Conservation (phyloP, 1,140 invertebrate genomes). For the Magallana angulata region DNA sequence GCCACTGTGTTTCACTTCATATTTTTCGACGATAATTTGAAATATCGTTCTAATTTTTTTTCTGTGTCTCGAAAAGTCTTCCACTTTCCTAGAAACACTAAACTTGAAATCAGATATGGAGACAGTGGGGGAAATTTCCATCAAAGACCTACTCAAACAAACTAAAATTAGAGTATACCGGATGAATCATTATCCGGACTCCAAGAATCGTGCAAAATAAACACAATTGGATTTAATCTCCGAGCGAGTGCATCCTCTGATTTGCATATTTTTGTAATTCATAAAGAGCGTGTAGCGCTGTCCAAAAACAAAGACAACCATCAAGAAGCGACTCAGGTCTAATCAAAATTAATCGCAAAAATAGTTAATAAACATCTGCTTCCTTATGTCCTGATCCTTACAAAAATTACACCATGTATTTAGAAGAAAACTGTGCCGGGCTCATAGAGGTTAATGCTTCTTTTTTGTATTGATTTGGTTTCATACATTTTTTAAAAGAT, state of each 20-base stretch:
- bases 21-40: slow-evolving; percentile 15
- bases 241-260: background rate
- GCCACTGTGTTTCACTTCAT: slow-evolving; percentile 11
- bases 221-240: slow-evolving; percentile 31
- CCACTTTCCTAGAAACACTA: background rate
- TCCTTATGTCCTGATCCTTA: background rate
- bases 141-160: slow-evolving; percentile 18
- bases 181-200: slow-evolving; percentile 27
- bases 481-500: background rate
- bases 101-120: slow-evolving; percentile 24
- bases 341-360: slow-evolving; percentile 30
- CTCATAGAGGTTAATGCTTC: background rate
- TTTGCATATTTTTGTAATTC: slow-evolving; percentile 35
- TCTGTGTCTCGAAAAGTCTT: background rate
- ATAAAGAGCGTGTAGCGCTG: slow-evolving; percentile 19
- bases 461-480: too few species aligned
- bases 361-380: slow-evolving; percentile 20
- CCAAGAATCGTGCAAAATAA: slow-evolving; percentile 28
- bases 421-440: background rate
- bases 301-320: slow-evolving; percentile 4
- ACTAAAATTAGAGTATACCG: slow-evolving; percentile 36
- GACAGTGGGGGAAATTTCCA: background rate
- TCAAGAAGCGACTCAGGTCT: background rate
- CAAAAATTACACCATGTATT: background rate
- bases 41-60: slow-evolving; percentile 1